These are phyloP conservation scores for Meriones unguiculatus DNA, from an alignment of 2,113 vertebrate species.

Conservation along the genomic window DNA sequence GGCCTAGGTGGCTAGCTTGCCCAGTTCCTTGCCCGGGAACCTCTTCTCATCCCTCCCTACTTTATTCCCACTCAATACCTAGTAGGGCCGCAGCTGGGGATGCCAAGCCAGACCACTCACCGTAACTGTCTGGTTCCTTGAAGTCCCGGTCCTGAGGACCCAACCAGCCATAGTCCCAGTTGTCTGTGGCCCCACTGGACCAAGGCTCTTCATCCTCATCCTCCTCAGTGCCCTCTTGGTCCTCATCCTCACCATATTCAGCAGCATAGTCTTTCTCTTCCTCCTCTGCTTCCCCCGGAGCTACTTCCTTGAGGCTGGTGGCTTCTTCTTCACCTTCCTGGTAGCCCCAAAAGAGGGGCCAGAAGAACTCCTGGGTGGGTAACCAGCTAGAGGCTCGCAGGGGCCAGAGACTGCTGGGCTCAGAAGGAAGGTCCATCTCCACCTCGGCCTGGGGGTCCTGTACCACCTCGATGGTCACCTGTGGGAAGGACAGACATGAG, in stretches of 20 bases:
- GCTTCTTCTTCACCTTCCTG: slow-evolving; percentile 85
- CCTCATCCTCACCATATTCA: slow-evolving; percentile 77
- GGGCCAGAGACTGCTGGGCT: slow-evolving; percentile 91
- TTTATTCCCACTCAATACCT: not conserved
- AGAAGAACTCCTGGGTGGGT: slow-evolving; percentile 92
- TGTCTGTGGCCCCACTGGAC: slow-evolving; percentile 89
- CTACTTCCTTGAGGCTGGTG: not conserved
- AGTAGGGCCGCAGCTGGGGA: not conserved
- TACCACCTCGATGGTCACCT: slow-evolving; percentile 95
- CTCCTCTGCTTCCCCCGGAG: slow-evolving; percentile 58
- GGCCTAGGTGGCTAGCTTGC: not conserved
- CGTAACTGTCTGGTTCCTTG: slow-evolving; percentile 88
- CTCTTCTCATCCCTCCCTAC: too few species aligned
- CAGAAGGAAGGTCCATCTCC: slow-evolving; percentile 92
- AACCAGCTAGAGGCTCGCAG: slow-evolving; percentile 89
- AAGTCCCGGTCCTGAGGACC: slow-evolving; percentile 89
- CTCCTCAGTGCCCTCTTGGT: slow-evolving; percentile 85
- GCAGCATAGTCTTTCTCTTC: slow-evolving; percentile 75
- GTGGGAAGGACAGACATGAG: not conserved
- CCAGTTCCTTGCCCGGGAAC: not conserved
- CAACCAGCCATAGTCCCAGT: slow-evolving; percentile 89
- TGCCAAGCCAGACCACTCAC: slow-evolving; percentile 82
- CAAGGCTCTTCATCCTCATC: slow-evolving; percentile 91
- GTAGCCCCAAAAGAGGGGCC: slow-evolving; percentile 95
- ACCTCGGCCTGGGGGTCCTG: slow-evolving; percentile 93